Evolutionary conservation across 2,888 invertebrate species (phyloP), one percentile per base, ranked within the genome.

Genomic region (Harpagoxenus sublaevis): DNA sequence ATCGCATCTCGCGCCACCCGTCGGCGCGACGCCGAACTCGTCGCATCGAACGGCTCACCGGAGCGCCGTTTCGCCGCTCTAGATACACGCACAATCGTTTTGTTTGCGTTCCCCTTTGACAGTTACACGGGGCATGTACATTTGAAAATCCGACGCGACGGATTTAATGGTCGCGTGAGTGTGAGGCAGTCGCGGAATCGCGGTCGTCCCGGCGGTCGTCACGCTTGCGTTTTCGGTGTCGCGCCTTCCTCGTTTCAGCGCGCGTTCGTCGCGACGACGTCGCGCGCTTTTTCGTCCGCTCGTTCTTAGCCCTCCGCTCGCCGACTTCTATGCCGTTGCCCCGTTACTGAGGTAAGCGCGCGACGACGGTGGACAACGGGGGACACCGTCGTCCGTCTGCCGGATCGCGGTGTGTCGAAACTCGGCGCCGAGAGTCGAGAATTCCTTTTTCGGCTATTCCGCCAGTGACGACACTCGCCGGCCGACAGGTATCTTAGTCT

Each of bases 91-190:
- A 42, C 42, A 83, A 83, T 65, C 87, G 88, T 92, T 92, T 91
- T 91, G 91, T 92, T 91, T 91, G 88, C 86, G 82, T 90, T 89
- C 83, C 84, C 86, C 79, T 88, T 92, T 93, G 92, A 93, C 93
- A 93, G 94, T 94, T 93, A 91, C 77, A 91, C 89, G 83, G 83
- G 88, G 77, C 86, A 88, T 87, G 86, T 89, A 89, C 92, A 90
- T 94, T 94, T 93, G 93, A 94, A 94, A 94, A 93, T 93, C 88
- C 86, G 90, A 87, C 88, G 89, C 83, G 87, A 89, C 83, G 82
- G 87, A 88, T 74, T 87, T 84, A 92, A 92, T 92, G 89, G 91
- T 91, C 84, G 90, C 87, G 86, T 85, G 86, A 89, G 86, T 87
- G 86, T 84, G 86, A 89, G 86, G 84, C 71, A 15, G 4, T 45